phyloP scores from a whole-genome alignment of 2,113 vertebrate species.

The Pseudorhombus dupliciocellatus region DNA sequence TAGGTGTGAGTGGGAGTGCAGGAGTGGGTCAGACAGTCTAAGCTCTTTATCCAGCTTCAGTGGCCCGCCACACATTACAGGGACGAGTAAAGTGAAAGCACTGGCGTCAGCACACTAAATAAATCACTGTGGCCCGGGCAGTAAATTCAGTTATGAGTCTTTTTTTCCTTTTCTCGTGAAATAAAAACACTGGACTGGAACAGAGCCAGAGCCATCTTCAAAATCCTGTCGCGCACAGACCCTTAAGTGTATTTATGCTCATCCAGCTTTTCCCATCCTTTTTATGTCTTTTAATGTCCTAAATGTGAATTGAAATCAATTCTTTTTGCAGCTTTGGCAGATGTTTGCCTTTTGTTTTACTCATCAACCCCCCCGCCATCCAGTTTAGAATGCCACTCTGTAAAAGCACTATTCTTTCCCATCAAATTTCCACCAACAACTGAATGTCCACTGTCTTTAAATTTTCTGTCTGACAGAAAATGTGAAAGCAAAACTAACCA shows the following conservation, averaged over 20 bases:
- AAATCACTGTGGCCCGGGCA: slow-evolving; percentile 48
- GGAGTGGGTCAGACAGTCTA: slow-evolving; percentile 82
- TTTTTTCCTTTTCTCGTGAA: slow-evolving; percentile 42
- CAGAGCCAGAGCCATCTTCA: slow-evolving; percentile 49
- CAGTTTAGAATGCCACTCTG: slow-evolving; percentile 4
- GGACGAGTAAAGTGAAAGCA: slow-evolving; percentile 69
- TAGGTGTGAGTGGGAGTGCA: slow-evolving; percentile 40
- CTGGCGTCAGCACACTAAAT: slow-evolving; percentile 71
- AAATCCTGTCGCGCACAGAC: slow-evolving; percentile 43
- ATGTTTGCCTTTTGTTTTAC: slow-evolving; percentile 28
- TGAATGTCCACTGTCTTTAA: neutral
- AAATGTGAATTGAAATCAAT: slow-evolving; percentile 4
- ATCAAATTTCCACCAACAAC: slow-evolving; percentile 11
- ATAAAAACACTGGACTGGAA: slow-evolving; percentile 58
- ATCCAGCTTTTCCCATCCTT: slow-evolving; percentile 33
- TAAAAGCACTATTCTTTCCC: slow-evolving; percentile 17
- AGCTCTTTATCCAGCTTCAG: slow-evolving; percentile 82
- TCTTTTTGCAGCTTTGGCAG: slow-evolving; percentile 16
- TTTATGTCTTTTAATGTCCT: slow-evolving; percentile 35
- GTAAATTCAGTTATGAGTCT: slow-evolving; percentile 68
- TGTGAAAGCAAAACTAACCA: no score
- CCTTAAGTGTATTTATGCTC: slow-evolving; percentile 36
- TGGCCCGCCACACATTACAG: slow-evolving; percentile 58
- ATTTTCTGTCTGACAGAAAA: no score
- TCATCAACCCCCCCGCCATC: slow-evolving; percentile 33